Conservation (phyloP, 2,888 invertebrate genomes). For the Brenthis daphne region DNA sequence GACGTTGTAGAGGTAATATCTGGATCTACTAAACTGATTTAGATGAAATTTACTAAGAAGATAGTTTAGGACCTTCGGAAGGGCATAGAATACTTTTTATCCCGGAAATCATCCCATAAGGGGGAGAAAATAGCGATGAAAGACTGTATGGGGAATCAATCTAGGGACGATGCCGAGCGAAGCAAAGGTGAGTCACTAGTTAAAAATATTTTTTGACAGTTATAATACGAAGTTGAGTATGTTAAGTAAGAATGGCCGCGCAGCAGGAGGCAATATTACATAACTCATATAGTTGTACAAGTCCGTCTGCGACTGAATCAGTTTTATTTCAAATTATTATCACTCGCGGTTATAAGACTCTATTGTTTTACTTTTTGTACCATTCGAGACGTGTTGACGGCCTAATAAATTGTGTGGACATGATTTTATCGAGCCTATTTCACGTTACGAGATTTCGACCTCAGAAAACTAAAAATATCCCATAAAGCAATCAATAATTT, state of each 20-base stretch:
- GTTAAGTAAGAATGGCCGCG: not conserved
- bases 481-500: not conserved
- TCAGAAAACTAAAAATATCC: not conserved
- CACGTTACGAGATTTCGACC: not conserved
- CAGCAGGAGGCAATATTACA: conserved; percentile 18
- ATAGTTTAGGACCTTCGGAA: too few relatives aligned
- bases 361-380: conserved; percentile 28
- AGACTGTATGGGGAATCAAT: too few relatives aligned
- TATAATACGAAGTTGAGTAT: not conserved
- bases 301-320: conserved; percentile 20
- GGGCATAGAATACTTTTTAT: too few relatives aligned
- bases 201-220: too few relatives aligned
- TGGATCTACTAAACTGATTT: too few relatives aligned
- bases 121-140: too few relatives aligned
- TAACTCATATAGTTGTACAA: conserved; percentile 18
- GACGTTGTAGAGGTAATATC: too few relatives aligned
- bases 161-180: too few relatives aligned
- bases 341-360: conserved; percentile 25
- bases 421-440: conserved; percentile 1
- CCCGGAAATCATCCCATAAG: too few relatives aligned
- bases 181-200: too few relatives aligned
- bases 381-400: conserved; percentile 18
- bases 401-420: conserved; percentile 18
- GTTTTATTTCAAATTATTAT: conserved; percentile 35
- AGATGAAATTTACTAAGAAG: too few relatives aligned